Conservation (phyloP, 2,113 vertebrate genomes). For the Butastur rufipennis region DNA sequence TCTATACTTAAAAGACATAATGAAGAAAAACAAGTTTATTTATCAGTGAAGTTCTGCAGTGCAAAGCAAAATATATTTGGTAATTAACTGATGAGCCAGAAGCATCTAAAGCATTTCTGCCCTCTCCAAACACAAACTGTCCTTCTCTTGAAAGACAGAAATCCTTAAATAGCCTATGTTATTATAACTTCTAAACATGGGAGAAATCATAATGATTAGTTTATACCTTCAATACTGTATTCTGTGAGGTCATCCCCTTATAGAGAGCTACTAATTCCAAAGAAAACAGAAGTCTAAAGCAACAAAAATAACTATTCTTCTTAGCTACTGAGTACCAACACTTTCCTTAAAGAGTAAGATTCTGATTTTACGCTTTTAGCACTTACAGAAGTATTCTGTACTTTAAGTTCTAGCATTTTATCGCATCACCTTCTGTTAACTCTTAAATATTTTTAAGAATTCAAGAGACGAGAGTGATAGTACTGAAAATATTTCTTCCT, state of each 20-base stretch:
- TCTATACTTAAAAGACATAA: background rate
- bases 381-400: background rate
- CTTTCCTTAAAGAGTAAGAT: background rate
- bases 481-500: constrained; percentile 2
- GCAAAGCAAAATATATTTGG: background rate
- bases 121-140: background rate
- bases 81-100: background rate
- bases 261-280: background rate
- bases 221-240: background rate
- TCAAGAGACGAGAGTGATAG: background rate
- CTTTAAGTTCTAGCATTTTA: constrained; percentile 9
- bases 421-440: constrained; percentile 40
- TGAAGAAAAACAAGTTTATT: background rate
- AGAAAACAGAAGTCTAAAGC: background rate
- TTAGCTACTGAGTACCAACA: background rate
- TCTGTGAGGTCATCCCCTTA: background rate
- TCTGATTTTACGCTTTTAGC: constrained; percentile 49
- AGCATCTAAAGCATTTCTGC: background rate
- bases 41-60: background rate
- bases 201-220: background rate
- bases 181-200: background rate
- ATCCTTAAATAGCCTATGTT: background rate
- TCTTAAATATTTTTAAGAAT: constrained; percentile 31
- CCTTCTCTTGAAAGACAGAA: background rate
- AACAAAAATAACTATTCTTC: background rate